Evolutionary conservation across 2,888 invertebrate species (phyloP).

Genomic region (Idaea dimidiata): DNA sequence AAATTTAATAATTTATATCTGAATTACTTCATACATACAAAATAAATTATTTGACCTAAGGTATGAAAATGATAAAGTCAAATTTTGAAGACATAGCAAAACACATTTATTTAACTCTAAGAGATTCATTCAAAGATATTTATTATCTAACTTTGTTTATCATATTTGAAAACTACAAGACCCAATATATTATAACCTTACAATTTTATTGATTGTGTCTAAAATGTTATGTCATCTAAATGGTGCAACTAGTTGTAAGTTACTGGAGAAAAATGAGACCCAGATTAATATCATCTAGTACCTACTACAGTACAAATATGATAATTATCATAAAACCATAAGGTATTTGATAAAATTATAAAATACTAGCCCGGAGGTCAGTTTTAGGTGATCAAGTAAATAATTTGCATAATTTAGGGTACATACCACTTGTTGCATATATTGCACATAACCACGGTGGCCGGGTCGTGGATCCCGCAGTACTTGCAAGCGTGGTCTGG

Average conservation of each 20-base stretch:
- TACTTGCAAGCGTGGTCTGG: conserved; percentile 99
- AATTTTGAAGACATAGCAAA: no score
- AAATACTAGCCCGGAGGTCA: conserved; percentile 12
- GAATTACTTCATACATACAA: no score
- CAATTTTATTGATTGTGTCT: no score
- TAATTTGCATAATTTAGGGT: not conserved
- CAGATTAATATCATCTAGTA: not conserved
- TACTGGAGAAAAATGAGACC: not conserved
- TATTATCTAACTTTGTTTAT: not conserved
- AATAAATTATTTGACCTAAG: no score
- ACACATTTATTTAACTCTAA: no score
- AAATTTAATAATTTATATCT: no score
- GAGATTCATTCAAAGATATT: no score
- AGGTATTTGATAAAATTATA: not conserved
- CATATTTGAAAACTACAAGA: not conserved
- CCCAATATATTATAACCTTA: no score
- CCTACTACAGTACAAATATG: no score
- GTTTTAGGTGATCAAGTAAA: not conserved
- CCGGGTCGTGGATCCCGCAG: conserved; percentile 98
- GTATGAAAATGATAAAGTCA: no score
- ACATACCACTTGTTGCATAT: conserved; percentile 96
- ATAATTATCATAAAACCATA: not conserved
- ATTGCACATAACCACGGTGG: conserved; percentile 98
- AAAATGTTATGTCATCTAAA: not conserved
- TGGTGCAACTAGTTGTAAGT: not conserved